These are phyloP conservation scores for Sphinx pinastri DNA, from an alignment of 2,888 invertebrate genomes.

Conservation along the genomic window DNA sequence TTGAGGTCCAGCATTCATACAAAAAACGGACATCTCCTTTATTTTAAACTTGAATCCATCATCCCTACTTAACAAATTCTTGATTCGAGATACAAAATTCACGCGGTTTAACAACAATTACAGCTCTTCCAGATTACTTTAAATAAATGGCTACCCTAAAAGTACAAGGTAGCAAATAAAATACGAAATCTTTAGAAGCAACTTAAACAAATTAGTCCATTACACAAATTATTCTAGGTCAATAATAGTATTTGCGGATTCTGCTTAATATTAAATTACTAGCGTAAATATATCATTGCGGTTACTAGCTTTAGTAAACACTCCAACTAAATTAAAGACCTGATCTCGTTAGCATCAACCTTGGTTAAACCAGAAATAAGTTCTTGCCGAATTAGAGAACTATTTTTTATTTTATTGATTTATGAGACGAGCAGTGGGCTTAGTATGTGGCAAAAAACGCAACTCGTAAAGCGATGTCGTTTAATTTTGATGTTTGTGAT, in stretches of 20 bases:
- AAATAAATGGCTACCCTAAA: too few species aligned
- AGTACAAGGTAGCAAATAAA: not conserved
- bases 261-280: slow-evolving; percentile 5
- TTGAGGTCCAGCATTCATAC: too few species aligned
- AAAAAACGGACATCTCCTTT: too few species aligned
- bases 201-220: slow-evolving; percentile 10
- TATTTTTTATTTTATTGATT: not conserved
- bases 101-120: too few species aligned
- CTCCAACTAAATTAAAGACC: not conserved
- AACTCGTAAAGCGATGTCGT: too few species aligned
- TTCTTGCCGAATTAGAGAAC: not conserved
- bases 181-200: not conserved
- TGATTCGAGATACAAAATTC: too few species aligned
- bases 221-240: not conserved
- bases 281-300: slow-evolving; percentile 1
- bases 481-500: too few species aligned
- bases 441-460: too few species aligned
- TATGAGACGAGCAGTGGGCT: too few species aligned
- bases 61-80: too few species aligned
- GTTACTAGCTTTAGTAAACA: not conserved
- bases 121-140: too few species aligned
- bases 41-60: too few species aligned
- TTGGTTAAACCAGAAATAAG: not conserved
- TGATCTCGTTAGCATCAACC: not conserved
- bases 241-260: slow-evolving; percentile 2